Evolutionary conservation across 37 sponge, comb jelly and placozoan genomes (phyloP).

Genomic region (Corticium candelabrum): DNA sequence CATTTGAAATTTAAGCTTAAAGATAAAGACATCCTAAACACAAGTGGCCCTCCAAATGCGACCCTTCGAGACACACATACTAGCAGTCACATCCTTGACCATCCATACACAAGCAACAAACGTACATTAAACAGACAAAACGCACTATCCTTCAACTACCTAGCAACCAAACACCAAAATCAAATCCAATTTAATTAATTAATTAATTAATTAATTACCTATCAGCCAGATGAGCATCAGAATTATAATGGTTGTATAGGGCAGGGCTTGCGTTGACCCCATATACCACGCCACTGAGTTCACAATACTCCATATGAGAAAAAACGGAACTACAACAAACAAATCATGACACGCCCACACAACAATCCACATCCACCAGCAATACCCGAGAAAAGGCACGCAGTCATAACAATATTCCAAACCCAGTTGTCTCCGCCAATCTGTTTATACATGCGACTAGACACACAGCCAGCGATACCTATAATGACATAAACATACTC

Average conservation of each 20-base stretch:
- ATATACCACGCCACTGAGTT: conserved; percentile 77
- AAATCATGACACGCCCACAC: neutral
- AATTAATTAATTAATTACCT: too few relatives aligned
- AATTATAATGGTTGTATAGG: conserved; percentile 78
- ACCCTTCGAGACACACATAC: too few relatives aligned
- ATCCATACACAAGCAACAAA: too few relatives aligned
- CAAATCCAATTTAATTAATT: too few relatives aligned
- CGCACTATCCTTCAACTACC: too few relatives aligned
- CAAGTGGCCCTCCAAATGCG: too few relatives aligned
- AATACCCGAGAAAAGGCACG: conserved; percentile 61
- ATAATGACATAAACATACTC: neutral
- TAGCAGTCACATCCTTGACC: too few relatives aligned
- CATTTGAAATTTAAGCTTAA: too few relatives aligned
- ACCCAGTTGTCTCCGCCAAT: conserved; percentile 84
- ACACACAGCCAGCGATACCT: conserved; percentile 68
- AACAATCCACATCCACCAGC: neutral
- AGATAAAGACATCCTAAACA: too few relatives aligned
- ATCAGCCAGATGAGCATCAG: conserved; percentile 74
- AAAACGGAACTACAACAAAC: conserved; percentile 50
- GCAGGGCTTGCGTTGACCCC: conserved; percentile 83
- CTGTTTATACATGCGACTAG: conserved; percentile 54
- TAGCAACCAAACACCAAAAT: too few relatives aligned
- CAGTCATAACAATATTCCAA: conserved; percentile 84
- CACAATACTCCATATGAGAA: conserved; percentile 76
- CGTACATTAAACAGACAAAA: too few relatives aligned